phyloP scores from a whole-genome alignment of 2,797 vertebrate species.

The Liasis olivaceus region DNA sequence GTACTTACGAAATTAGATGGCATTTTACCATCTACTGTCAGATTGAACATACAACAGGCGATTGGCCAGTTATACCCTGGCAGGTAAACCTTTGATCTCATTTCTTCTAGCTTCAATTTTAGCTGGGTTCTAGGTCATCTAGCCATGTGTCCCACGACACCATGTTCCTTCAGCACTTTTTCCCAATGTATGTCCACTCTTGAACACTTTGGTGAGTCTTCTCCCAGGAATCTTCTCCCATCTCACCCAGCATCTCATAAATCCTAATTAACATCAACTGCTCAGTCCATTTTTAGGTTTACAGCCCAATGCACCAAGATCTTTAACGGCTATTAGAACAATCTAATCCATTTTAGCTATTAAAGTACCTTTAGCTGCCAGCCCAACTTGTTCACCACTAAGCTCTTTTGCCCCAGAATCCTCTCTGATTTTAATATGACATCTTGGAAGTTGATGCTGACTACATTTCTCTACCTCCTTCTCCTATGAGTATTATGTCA shows the following conservation, averaged over 20 bases:
- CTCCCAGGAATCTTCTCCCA: not conserved
- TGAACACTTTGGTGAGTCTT: not conserved
- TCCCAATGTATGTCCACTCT: not conserved
- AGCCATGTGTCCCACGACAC: not conserved
- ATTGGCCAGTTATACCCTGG: not conserved
- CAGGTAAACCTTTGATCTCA: not conserved
- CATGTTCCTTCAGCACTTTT: not conserved
- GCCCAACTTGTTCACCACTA: not conserved
- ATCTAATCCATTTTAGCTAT: not conserved
- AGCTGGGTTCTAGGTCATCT: not conserved
- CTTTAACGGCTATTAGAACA: not conserved
- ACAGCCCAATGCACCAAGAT: not conserved
- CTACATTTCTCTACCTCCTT: not conserved
- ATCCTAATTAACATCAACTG: not conserved
- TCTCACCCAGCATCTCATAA: not conserved
- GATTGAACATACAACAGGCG: not conserved
- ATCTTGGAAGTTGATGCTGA: not conserved
- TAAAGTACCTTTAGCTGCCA: not conserved
- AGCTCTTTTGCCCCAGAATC: not conserved
- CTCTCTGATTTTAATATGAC: not conserved
- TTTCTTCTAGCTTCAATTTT: not conserved
- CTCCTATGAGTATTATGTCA: not conserved
- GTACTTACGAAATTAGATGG: not conserved
- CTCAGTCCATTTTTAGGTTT: not conserved
- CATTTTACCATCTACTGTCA: not conserved